A percentile compares a stretch with the other conserved stretches of the same genome.
These are phyloP conservation scores for Diarsia mendica DNA, from an alignment of 2,888 invertebrate genomes.

Conservation along the genomic window DNA sequence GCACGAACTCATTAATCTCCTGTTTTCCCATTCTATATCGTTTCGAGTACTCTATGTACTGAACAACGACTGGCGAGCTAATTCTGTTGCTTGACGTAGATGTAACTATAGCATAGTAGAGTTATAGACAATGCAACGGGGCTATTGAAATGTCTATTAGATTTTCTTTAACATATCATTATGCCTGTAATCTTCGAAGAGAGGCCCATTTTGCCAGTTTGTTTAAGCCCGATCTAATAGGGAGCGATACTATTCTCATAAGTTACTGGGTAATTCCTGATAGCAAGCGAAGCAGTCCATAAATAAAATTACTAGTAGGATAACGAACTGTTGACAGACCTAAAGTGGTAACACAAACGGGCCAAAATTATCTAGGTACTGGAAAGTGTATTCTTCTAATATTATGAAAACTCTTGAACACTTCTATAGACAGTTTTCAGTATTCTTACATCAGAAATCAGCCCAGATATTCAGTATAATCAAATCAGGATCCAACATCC, in stretches of 20 bases:
- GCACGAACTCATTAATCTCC: conserved; percentile 64
- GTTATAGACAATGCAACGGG: neutral
- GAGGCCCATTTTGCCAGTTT: no score
- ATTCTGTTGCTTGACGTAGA: conserved; percentile 51
- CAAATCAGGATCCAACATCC: neutral
- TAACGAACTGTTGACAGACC: no score
- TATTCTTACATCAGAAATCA: neutral
- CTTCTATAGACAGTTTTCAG: neutral
- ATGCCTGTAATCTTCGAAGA: no score
- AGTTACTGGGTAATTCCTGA: no score
- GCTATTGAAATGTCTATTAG: neutral
- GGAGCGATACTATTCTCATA: neutral
- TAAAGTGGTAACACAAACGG: no score
- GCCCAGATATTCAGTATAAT: neutral
- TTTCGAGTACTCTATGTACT: conserved; percentile 58
- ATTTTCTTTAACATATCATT: neutral
- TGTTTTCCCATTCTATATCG: conserved; percentile 51
- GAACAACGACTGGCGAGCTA: conserved; percentile 38
- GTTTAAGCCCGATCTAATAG: neutral
- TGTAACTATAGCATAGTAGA: neutral
- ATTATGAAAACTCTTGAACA: neutral
- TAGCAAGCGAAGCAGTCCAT: no score
- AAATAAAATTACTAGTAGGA: no score
- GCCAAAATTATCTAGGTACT: neutral
- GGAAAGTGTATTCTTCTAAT: neutral